Conservation (phyloP, 2,888 invertebrate genomes). For the Mellilla xanthometata region DNA sequence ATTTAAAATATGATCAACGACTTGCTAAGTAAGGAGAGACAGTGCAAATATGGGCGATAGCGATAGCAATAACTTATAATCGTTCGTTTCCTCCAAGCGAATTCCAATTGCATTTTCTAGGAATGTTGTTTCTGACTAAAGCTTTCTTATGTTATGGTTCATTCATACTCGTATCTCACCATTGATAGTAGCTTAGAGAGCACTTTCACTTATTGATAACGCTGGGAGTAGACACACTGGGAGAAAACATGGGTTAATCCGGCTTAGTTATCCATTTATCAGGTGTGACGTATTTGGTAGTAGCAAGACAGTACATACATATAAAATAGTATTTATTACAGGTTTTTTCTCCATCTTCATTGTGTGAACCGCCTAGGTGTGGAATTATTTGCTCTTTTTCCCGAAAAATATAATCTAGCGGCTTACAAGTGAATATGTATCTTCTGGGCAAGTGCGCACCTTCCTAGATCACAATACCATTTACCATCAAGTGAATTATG, state of each 20-base stretch:
- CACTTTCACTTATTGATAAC: conserved; percentile 47
- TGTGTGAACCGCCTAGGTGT: too few relatives aligned
- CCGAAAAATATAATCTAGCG: too few relatives aligned
- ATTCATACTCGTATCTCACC: conserved; percentile 34
- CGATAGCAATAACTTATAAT: conserved; percentile 5
- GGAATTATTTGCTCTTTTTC: too few relatives aligned
- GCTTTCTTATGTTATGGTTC: conserved; percentile 18
- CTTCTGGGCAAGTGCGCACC: too few relatives aligned
- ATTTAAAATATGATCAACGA: background rate
- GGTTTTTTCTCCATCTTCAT: too few relatives aligned
- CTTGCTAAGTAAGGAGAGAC: conserved; percentile 13
- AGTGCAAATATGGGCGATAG: conserved; percentile 7
- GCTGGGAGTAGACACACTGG: background rate
- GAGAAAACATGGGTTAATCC: background rate
- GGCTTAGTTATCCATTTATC: too few relatives aligned
- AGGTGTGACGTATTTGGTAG: too few relatives aligned
- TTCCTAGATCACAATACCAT: too few relatives aligned
- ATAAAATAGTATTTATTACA: too few relatives aligned
- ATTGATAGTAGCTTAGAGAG: conserved; percentile 45
- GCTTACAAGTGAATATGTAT: too few relatives aligned
- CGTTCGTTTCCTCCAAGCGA: conserved; percentile 7
- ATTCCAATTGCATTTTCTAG: conserved; percentile 7
- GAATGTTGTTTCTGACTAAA: conserved; percentile 6
- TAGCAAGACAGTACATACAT: too few relatives aligned
- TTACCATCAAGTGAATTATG: too few relatives aligned